phyloP scores from a whole-genome alignment of 35 echinoderm and acorn worm species.

The Apostichopus californicus region DNA sequence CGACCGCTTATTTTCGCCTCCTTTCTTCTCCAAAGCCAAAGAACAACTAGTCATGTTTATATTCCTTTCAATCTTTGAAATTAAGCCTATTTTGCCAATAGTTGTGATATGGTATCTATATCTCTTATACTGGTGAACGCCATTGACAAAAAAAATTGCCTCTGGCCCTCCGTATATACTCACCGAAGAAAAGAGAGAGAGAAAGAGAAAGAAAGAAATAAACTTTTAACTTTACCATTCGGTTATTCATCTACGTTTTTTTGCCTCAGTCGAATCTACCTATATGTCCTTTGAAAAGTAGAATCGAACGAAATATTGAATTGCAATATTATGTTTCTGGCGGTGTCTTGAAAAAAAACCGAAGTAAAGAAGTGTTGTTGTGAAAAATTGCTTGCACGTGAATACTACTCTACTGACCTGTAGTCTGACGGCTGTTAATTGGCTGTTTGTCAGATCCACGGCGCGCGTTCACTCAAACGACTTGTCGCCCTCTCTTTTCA shows the following conservation, averaged over 20 bases:
- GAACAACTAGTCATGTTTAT: constrained; percentile 52
- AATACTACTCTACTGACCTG: not conserved
- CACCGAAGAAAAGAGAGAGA: not conserved
- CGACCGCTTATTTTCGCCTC: constrained; percentile 20
- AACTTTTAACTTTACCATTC: not conserved
- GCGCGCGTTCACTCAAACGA: not conserved
- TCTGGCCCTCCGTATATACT: not conserved
- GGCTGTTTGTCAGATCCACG: constrained; percentile 2
- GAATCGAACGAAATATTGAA: constrained; percentile 23
- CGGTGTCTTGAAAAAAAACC: not conserved
- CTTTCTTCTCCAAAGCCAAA: constrained; percentile 18
- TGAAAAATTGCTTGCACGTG: constrained; percentile 38
- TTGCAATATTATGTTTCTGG: constrained; percentile 36
- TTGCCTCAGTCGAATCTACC: not conserved
- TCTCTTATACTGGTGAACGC: constrained; percentile 25
- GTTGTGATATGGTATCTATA: constrained; percentile 40
- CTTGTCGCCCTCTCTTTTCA: not conserved
- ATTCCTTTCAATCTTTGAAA: constrained; percentile 20
- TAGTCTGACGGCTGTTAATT: constrained; percentile 12
- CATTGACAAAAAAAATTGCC: not conserved
- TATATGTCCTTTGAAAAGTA: not conserved
- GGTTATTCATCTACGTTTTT: not conserved
- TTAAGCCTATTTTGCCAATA: constrained; percentile 45
- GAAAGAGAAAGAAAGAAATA: not conserved
- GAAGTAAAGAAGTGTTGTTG: constrained; percentile 24